Conservation (phyloP, 2,888 invertebrate species). For the Drosophila flavopinicola region DNA sequence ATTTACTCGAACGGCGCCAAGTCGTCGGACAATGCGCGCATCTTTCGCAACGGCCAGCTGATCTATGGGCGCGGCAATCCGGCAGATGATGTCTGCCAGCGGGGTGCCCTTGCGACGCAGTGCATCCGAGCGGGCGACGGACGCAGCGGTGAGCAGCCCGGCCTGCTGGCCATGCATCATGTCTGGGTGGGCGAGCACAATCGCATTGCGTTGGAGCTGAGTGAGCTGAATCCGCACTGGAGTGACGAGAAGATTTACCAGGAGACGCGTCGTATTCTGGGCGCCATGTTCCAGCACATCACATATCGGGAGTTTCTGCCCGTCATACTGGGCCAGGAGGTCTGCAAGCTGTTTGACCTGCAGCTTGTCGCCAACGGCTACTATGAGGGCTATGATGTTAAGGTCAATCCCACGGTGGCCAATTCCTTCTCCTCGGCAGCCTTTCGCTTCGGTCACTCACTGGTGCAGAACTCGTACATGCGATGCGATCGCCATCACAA, state of each 20-base stretch:
- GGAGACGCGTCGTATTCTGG: conserved; percentile 92
- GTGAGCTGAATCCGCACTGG: conserved; percentile 92
- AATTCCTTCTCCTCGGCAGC: conserved; percentile 93
- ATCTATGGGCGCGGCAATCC: conserved; percentile 89
- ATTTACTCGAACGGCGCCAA: conserved; percentile 91
- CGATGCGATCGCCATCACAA: conserved; percentile 89
- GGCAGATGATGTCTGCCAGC: conserved; percentile 89
- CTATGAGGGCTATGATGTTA: conserved; percentile 89
- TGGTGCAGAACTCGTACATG: conserved; percentile 91
- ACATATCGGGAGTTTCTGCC: conserved; percentile 93
- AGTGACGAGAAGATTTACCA: conserved; percentile 94
- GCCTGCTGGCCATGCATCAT: conserved; percentile 83
- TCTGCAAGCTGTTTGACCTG: conserved; percentile 90
- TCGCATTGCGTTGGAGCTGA: conserved; percentile 89
- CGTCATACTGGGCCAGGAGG: conserved; percentile 90
- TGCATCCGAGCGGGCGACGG: conserved; percentile 93
- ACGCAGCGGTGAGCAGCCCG: conserved; percentile 92
- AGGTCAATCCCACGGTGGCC: conserved; percentile 90
- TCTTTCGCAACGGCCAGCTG: conserved; percentile 89
- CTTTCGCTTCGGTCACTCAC: conserved; percentile 93
- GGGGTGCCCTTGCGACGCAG: conserved; percentile 89
- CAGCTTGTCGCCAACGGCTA: conserved; percentile 88
- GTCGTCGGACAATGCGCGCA: conserved; percentile 89
- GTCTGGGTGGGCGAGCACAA: conserved; percentile 85
- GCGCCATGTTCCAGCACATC: conserved; percentile 92